Conservation (phyloP, 2,888 invertebrate species). For the Congeria kusceri region DNA sequence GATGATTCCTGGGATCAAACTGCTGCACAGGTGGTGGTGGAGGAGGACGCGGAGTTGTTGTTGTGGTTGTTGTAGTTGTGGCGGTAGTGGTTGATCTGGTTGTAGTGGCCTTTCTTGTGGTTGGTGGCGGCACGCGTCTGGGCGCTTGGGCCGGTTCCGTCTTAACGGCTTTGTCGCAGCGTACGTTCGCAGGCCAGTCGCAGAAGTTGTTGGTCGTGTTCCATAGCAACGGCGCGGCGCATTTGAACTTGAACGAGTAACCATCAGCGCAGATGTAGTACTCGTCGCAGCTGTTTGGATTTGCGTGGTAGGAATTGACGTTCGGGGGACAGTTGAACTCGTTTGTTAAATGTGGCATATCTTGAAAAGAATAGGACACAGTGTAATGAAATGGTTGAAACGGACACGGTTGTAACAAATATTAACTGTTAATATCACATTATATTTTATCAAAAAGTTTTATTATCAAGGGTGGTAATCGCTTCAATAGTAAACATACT, state of each 20-base stretch:
- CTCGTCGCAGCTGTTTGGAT: slow-evolving; percentile 64
- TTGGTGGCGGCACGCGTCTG: background rate
- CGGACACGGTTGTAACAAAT: no score
- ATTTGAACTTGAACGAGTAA: slow-evolving; percentile 69
- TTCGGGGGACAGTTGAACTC: slow-evolving; percentile 66
- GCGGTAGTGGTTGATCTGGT: background rate
- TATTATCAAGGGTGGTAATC: no score
- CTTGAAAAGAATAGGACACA: slow-evolving; percentile 33
- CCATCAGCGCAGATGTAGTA: slow-evolving; percentile 74
- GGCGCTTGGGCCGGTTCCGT: slow-evolving; percentile 12
- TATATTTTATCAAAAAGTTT: no score
- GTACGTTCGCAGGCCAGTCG: slow-evolving; percentile 73
- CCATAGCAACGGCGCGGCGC: slow-evolving; percentile 71
- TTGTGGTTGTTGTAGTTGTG: slow-evolving; percentile 17
- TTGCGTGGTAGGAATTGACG: slow-evolving; percentile 68
- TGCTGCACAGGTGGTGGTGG: background rate
- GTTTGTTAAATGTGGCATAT: slow-evolving; percentile 51
- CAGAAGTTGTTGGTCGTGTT: slow-evolving; percentile 68
- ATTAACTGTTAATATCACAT: no score
- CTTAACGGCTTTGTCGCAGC: slow-evolving; percentile 43
- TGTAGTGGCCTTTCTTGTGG: slow-evolving; percentile 15
- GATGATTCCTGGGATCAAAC: background rate
- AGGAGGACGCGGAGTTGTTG: slow-evolving; percentile 2
- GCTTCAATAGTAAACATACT: no score
- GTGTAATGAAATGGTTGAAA: no score